A percentile compares a stretch with the other conserved stretches of the same genome.
phyloP scores from a whole-genome alignment of 2,113 vertebrate species.

The Notarius lentiginosus region DNA sequence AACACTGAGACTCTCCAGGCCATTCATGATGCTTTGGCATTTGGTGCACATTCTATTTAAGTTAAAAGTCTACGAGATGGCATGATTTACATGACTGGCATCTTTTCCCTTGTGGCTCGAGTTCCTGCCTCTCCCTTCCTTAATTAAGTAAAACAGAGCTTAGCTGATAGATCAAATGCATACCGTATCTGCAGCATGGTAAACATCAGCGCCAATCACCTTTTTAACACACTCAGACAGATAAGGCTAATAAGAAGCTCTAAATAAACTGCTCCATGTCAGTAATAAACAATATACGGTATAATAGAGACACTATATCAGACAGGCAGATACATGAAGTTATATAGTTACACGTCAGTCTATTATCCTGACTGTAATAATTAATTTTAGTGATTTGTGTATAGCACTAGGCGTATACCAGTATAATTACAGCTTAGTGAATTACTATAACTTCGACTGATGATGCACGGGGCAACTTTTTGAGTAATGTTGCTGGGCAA shows the following conservation, averaged over 20 bases:
- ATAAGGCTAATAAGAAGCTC: neutral
- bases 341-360: neutral
- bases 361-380: neutral
- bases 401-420: neutral
- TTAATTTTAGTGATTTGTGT: neutral
- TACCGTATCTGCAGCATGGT: neutral
- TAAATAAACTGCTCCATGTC: conserved; percentile 3
- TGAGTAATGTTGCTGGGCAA: too few species aligned
- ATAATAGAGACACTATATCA: neutral
- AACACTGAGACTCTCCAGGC: conserved; percentile 30
- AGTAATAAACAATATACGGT: neutral
- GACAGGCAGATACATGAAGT: neutral
- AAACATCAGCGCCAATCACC: neutral
- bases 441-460: neutral
- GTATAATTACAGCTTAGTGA: neutral
- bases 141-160: conserved; percentile 37
- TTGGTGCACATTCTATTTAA: conserved; percentile 29
- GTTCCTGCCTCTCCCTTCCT: conserved; percentile 56
- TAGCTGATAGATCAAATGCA: conserved; percentile 28
- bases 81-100: conserved; percentile 20
- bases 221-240: neutral
- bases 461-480: too few species aligned
- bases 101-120: conserved; percentile 41
- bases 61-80: conserved; percentile 33
- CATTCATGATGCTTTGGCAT: conserved; percentile 41